phyloP scores from a whole-genome alignment of 2,113 vertebrate species.

The Poecile atricapillus region DNA sequence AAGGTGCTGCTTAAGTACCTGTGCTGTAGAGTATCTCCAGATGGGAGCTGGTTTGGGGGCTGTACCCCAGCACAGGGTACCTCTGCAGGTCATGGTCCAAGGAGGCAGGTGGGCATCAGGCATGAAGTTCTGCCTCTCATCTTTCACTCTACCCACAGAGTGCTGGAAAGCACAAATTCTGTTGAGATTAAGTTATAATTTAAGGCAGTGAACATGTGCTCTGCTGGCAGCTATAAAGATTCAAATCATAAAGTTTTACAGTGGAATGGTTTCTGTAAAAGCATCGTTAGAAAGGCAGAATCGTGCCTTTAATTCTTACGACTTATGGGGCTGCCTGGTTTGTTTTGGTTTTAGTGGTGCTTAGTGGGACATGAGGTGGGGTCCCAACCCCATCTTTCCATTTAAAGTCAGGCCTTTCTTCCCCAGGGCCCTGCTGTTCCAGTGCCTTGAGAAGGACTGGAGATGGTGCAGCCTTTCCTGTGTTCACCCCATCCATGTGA shows the following conservation, averaged over 20 bases:
- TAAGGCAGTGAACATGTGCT: slow-evolving; percentile 82
- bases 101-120: slow-evolving; percentile 37
- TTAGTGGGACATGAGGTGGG: slow-evolving; percentile 51
- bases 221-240: slow-evolving; percentile 82
- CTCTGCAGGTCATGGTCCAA: neutral
- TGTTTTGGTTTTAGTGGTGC: slow-evolving; percentile 70
- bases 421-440: neutral
- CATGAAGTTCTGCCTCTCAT: neutral
- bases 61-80: neutral
- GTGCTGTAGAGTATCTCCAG: neutral
- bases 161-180: slow-evolving; percentile 68
- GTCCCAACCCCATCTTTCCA: slow-evolving; percentile 36
- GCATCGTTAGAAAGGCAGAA: slow-evolving; percentile 80
- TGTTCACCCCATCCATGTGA: neutral
- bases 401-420: slow-evolving; percentile 54
- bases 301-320: slow-evolving; percentile 81
- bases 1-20: neutral
- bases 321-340: slow-evolving; percentile 76
- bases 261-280: slow-evolving; percentile 85
- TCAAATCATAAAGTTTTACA: slow-evolving; percentile 88
- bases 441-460: neutral
- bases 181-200: slow-evolving; percentile 82
- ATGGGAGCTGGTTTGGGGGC: neutral
- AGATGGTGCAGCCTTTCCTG: neutral
- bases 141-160: slow-evolving; percentile 56